Evolutionary conservation across 2,113 vertebrate genomes (phyloP).

Genomic region (Eublepharis macularius): DNA sequence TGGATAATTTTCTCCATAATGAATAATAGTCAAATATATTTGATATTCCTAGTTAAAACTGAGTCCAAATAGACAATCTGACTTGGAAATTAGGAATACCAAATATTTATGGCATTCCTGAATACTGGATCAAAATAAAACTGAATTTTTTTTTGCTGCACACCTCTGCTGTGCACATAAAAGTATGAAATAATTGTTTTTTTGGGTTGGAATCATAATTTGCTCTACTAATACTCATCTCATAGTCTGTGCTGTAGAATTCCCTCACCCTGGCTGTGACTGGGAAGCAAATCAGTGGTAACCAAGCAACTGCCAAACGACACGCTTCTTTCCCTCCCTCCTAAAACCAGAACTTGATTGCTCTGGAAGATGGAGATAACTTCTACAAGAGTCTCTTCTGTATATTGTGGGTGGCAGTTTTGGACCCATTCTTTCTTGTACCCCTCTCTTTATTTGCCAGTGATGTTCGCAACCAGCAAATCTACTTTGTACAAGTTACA

Average conservation of each 20-base stretch:
- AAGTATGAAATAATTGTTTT: no score
- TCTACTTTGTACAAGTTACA: neutral
- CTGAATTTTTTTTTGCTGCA: no score
- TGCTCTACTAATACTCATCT: neutral
- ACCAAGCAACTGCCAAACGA: accelerated
- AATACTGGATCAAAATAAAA: no score
- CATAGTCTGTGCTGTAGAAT: neutral
- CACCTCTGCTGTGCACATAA: no score
- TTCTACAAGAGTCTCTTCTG: no score
- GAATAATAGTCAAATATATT: no score
- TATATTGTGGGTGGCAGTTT: neutral
- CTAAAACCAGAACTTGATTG: neutral
- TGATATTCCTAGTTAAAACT: no score
- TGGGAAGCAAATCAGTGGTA: neutral
- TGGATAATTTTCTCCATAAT: no score
- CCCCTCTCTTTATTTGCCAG: no score
- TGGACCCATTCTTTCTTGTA: neutral
- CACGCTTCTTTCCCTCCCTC: neutral
- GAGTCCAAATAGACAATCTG: no score
- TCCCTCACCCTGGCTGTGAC: neutral
- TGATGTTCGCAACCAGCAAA: neutral
- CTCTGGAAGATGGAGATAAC: neutral
- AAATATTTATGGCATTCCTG: no score
- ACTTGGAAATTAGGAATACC: no score
- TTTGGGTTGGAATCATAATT: neutral